phyloP scores from a whole-genome alignment of 2,888 invertebrate genomes.

The Creontiades dilutus region DNA sequence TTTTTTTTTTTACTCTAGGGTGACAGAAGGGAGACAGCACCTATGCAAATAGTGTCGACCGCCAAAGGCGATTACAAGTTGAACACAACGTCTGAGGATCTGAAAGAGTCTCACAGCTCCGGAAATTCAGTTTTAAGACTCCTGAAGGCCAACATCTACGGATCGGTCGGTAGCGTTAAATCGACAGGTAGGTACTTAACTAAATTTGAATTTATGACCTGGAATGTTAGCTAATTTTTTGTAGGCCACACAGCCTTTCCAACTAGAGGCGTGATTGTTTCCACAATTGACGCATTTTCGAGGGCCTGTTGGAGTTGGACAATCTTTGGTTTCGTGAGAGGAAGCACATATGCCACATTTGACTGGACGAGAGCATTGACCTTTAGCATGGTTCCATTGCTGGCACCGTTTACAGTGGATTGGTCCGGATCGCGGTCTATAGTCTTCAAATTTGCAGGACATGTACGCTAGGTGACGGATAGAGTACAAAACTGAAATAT shows the following conservation, averaged over 20 bases:
- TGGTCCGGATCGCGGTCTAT: not conserved
- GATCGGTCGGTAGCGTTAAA: conserved; percentile 46
- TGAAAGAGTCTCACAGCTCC: conserved; percentile 41
- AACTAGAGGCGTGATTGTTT: not conserved
- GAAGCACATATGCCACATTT: conserved; percentile 10
- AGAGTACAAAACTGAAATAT: not conserved
- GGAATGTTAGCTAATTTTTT: not conserved
- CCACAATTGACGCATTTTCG: not conserved
- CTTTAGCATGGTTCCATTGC: conserved; percentile 2
- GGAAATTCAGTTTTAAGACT: conserved; percentile 57
- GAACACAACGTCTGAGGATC: not conserved
- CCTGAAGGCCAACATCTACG: conserved; percentile 56
- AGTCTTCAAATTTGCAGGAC: conserved; percentile 6
- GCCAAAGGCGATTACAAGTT: conserved; percentile 43
- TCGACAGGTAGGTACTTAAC: conserved; percentile 31
- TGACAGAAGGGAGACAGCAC: conserved; percentile 57
- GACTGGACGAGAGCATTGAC: conserved; percentile 7
- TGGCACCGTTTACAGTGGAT: conserved; percentile 20
- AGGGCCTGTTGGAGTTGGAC: not conserved
- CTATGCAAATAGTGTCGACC: conserved; percentile 51
- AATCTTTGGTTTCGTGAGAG: conserved; percentile 14
- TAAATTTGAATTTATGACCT: not conserved
- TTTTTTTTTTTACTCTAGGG: too few relatives aligned
- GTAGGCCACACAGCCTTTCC: conserved; percentile 8
- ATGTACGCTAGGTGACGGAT: not conserved